Conservation (phyloP, 2,888 invertebrate genomes). For the Drosophila fungiperda region DNA sequence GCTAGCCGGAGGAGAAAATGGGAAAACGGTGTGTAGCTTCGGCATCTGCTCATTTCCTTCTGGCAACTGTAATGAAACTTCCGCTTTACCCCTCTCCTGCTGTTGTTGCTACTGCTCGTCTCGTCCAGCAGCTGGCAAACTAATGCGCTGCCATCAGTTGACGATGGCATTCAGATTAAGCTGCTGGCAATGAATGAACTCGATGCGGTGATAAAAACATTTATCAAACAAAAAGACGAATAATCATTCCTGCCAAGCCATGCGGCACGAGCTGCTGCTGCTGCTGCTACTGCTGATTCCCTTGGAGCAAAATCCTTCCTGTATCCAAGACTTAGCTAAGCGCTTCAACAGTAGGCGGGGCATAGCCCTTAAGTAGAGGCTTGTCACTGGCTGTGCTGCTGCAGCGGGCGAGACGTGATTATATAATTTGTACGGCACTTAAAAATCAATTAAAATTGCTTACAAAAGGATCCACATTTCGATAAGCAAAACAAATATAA, state of each 20-base stretch:
- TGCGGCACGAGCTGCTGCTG: constrained; percentile 49
- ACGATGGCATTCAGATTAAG: constrained; percentile 85
- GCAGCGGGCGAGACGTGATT: constrained; percentile 56
- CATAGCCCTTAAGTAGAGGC: constrained; percentile 4
- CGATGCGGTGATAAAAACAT: constrained; percentile 85
- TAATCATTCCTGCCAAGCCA: constrained; percentile 77
- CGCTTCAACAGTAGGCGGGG: neutral
- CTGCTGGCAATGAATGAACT: constrained; percentile 85
- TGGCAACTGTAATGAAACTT: constrained; percentile 82
- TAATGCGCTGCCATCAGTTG: constrained; percentile 85
- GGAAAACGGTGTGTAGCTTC: constrained; percentile 20
- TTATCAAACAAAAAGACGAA: constrained; percentile 83
- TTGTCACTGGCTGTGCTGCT: constrained; percentile 12
- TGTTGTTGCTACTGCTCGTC: neutral
- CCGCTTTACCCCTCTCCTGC: constrained; percentile 48
- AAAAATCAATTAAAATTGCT: constrained; percentile 75
- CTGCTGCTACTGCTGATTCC: neutral
- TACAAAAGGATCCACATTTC: constrained; percentile 26
- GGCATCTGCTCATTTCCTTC: constrained; percentile 67
- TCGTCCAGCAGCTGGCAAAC: constrained; percentile 74
- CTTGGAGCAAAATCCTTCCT: constrained; percentile 39
- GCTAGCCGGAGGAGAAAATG: constrained; percentile 15
- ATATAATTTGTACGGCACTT: constrained; percentile 73
- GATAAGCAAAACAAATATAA: constrained; percentile 23
- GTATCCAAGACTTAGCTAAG: constrained; percentile 16